These are phyloP conservation scores for Pseudomyrmex cubaensis DNA, from an alignment of 1,140 invertebrate genomes.

Conservation along the genomic window DNA sequence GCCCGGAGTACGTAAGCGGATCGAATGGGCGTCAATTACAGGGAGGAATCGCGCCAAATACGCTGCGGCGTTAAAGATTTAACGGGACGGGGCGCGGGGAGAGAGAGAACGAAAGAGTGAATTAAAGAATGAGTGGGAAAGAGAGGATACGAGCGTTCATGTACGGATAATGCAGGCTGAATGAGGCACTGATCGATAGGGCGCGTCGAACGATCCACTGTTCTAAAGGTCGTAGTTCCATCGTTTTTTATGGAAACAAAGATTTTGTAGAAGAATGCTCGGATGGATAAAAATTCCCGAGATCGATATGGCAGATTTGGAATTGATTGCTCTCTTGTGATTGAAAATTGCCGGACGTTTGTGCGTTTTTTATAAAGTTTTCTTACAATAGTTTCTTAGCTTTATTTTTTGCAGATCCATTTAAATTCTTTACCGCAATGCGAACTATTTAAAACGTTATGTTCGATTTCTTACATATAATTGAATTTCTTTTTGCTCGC, in stretches of 20 bases:
- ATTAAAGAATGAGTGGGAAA: constrained; percentile 21
- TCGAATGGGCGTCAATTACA: constrained; percentile 63
- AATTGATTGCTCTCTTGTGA: constrained; percentile 31
- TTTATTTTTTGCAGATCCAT: too few relatives aligned
- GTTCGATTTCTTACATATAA: constrained; percentile 30
- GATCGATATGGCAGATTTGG: constrained; percentile 34
- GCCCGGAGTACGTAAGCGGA: constrained; percentile 42
- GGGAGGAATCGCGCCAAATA: constrained; percentile 53
- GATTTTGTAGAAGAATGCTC: constrained; percentile 26
- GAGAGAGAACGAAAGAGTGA: constrained; percentile 36
- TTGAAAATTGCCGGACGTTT: neutral
- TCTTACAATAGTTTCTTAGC: too few relatives aligned
- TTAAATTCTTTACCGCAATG: too few relatives aligned
- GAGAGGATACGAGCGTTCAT: constrained; percentile 11
- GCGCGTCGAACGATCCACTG: constrained; percentile 19
- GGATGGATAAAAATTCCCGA: constrained; percentile 23
- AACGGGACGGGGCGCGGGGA: constrained; percentile 14
- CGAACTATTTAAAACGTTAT: too few relatives aligned
- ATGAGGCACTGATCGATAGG: constrained; percentile 62
- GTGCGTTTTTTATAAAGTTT: neutral
- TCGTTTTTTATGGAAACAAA: constrained; percentile 15
- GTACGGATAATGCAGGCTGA: constrained; percentile 32
- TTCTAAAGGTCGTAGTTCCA: neutral
- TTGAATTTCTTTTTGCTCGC: neutral
- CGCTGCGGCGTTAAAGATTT: constrained; percentile 51